Conservation (phyloP, 1,140 invertebrate species). For the Lasioglossum baleicum region DNA sequence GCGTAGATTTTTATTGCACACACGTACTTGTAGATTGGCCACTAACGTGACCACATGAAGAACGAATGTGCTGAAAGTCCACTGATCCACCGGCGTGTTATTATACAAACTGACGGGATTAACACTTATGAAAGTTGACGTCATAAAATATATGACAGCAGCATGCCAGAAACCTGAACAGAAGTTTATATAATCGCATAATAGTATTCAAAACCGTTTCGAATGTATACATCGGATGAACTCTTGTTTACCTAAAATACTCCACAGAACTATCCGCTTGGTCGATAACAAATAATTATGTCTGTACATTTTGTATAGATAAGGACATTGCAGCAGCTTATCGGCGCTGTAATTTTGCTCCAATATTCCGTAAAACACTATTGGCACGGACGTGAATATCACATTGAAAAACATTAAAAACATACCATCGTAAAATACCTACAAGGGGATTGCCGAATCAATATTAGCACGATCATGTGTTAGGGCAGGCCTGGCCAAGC, state of each 20-base stretch:
- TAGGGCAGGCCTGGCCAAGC: no score
- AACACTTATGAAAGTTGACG: conserved; percentile 73
- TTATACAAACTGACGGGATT: conserved; percentile 74
- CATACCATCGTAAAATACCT: conserved; percentile 86
- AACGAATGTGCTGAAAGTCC: conserved; percentile 78
- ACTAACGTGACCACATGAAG: conserved; percentile 78
- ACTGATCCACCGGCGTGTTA: conserved; percentile 75
- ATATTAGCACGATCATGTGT: no score
- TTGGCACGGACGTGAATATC: conserved; percentile 86
- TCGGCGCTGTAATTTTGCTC: conserved; percentile 85
- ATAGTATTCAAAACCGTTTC: not conserved
- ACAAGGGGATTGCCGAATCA: conserved; percentile 31
- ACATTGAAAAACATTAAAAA: conserved; percentile 89
- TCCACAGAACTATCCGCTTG: conserved; percentile 85
- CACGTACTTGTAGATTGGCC: conserved; percentile 80
- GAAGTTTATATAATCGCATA: conserved; percentile 60
- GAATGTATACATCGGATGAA: not conserved
- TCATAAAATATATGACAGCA: conserved; percentile 80
- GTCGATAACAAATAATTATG: conserved; percentile 85
- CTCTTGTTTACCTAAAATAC: conserved; percentile 75
- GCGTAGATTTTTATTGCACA: not conserved
- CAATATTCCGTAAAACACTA: conserved; percentile 85
- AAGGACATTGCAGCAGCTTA: conserved; percentile 81
- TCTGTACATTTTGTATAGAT: conserved; percentile 84
- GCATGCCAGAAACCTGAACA: conserved; percentile 82